Conservation (phyloP, 64 coral and sea anemone species). For the Montipora cactus region DNA sequence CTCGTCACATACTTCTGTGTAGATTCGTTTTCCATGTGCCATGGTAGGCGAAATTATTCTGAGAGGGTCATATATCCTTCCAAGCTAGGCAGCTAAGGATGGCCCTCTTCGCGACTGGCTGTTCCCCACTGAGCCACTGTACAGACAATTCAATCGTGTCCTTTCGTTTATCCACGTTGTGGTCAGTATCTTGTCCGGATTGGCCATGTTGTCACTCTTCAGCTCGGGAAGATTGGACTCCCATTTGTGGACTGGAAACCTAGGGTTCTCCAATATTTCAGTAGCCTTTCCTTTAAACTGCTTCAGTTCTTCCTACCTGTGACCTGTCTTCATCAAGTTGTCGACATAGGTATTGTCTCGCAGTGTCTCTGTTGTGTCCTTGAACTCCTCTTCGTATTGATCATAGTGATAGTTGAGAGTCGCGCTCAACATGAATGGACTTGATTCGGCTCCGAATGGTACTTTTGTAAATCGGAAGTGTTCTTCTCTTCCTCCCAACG, state of each 20-base stretch:
- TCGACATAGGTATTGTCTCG: no score
- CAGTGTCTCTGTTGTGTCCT: no score
- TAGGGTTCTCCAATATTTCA: slow-evolving; percentile 16
- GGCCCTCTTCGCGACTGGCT: slow-evolving; percentile 27
- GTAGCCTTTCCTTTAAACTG: background rate
- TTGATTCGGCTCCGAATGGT: background rate
- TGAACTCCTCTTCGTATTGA: background rate
- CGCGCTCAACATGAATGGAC: slow-evolving; percentile 9
- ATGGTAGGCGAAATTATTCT: slow-evolving; percentile 52
- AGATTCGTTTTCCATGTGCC: slow-evolving; percentile 46
- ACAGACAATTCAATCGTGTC: slow-evolving; percentile 24
- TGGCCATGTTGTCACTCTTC: slow-evolving; percentile 7
- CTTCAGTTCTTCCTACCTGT: no score
- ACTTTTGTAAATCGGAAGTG: background rate
- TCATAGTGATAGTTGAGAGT: slow-evolving; percentile 2
- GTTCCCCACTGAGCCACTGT: background rate
- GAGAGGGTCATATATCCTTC: slow-evolving; percentile 38
- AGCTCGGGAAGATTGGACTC: background rate
- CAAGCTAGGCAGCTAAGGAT: slow-evolving; percentile 17
- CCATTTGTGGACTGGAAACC: slow-evolving; percentile 30
- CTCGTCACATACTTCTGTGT: slow-evolving; percentile 43
- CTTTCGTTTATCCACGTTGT: slow-evolving; percentile 1
- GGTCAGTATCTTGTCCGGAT: slow-evolving; percentile 20
- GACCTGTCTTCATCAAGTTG: no score
- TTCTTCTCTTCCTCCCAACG: no score